A percentile compares a stretch with the other conserved stretches of the same genome.
These are phyloP conservation scores for Nebria ingens DNA, from an alignment of 1,140 invertebrate species.

Conservation along the genomic window DNA sequence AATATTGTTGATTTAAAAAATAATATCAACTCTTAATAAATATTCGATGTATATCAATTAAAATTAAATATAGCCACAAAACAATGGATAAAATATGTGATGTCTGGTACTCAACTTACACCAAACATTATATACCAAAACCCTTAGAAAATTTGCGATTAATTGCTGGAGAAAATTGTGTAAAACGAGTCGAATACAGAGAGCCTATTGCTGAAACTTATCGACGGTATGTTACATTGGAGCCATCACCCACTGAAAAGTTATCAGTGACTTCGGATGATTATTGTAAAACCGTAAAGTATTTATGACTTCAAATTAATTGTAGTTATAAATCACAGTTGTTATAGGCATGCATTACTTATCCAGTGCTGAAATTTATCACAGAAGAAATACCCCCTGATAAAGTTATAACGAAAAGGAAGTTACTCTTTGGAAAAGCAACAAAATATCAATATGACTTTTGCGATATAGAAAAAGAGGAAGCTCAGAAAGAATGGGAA, in stretches of 20 bases:
- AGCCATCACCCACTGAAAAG: neutral
- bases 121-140: neutral
- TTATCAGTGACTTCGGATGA: slow-evolving; percentile 13
- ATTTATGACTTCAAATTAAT: neutral
- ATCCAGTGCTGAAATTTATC: slow-evolving; percentile 16
- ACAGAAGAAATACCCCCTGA: slow-evolving; percentile 17
- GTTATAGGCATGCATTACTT: slow-evolving; percentile 17
- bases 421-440: slow-evolving; percentile 16
- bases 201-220: slow-evolving; percentile 20
- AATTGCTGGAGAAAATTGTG: slow-evolving; percentile 11
- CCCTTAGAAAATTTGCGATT: slow-evolving; percentile 10
- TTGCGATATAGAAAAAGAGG: slow-evolving; percentile 16
- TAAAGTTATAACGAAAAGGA: slow-evolving; percentile 15
- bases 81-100: no score
- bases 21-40: no score
- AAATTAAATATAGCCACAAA: no score
- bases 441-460: slow-evolving; percentile 22
- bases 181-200: slow-evolving; percentile 17
- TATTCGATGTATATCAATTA: no score
- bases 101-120: slow-evolving; percentile 16
- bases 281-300: slow-evolving; percentile 18
- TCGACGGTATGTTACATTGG: slow-evolving; percentile 17
- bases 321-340: neutral
- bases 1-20: no score
- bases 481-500: neutral